Evolutionary conservation across 2,113 vertebrate genomes (phyloP).

Genomic region (Bubalus kerabau): DNA sequence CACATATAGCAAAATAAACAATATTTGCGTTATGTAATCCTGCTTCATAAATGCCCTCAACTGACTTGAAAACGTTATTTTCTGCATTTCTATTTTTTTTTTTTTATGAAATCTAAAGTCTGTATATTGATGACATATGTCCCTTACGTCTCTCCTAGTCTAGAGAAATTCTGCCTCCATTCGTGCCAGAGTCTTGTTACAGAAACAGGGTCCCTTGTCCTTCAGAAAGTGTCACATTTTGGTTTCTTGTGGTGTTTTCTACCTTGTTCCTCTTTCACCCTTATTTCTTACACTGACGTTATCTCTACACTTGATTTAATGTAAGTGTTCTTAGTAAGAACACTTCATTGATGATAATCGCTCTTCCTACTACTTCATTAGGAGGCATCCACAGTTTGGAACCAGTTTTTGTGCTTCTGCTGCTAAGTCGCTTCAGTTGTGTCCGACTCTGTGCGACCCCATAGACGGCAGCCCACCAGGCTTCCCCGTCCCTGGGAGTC

Average conservation of each 20-base stretch:
- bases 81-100: background rate
- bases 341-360: background rate
- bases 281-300: background rate
- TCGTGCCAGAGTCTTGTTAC: background rate
- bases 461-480: too few relatives aligned
- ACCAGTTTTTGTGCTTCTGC: background rate
- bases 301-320: background rate
- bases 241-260: background rate
- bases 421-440: too few relatives aligned
- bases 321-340: background rate
- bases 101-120: background rate
- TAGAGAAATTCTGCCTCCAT: background rate
- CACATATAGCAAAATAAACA: background rate
- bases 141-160: background rate
- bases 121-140: background rate
- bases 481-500: too few relatives aligned
- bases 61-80: background rate
- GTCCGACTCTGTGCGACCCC: too few relatives aligned
- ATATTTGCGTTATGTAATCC: background rate
- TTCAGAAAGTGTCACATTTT: background rate
- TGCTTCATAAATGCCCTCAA: background rate
- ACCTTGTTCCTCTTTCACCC: background rate
- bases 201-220: background rate
- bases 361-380: background rate
- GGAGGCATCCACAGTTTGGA: background rate